Base-by-base conservation (phyloP, 2,113 vertebrate genomes). In the Abramis brama region DNA sequence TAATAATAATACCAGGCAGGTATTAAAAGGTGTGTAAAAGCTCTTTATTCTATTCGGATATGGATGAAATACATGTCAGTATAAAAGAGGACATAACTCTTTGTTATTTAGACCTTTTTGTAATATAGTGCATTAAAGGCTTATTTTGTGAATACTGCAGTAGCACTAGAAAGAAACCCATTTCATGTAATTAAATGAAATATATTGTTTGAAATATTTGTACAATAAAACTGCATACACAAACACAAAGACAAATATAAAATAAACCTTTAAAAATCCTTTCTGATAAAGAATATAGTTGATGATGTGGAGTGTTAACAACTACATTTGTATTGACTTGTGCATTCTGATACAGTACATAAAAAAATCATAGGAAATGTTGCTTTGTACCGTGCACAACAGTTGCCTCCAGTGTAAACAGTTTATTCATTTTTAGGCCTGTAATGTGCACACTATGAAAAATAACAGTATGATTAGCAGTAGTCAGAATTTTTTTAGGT, bases 301-400 rank as follows among this genome's bases (percentile, higher is more conserved):
- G 60, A n/a, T 55, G 43, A n/a, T 70, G 43, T 55, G 80, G 62
- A 82, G 79, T 82, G 79, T 80, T 64, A 47, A 64, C 13, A 5
- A 59, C 36, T 59, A 39, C 30, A 59, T 79, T 21, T 79, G 76
- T 57, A 39, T 55, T 36, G 23, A 36, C 17, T 57, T 6, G 15
- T 71, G 33, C 10, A 17, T 71, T 30, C 68, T 39, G 11, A 43
- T 12, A 70, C 66, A 71, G 10, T 43, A 43, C 55, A 71, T 21
- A 6, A 71, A 77, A 77, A 27, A 77, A 52, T 21, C 74, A 55
- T 30, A 19, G n/a, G 15, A 21, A 76, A 55, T 30, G 7, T 52
- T 30, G 13, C 5, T 33, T 9, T 30, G 27, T 55, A 12, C 27
- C 27, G 11, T 52, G 47, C 25, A 33, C 15, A 55, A 77, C 33